A percentile compares a stretch with the other conserved stretches of the same genome.
Evolutionary conservation across 2,797 vertebrate genomes (phyloP).

Genomic region (Characodon lateralis): DNA sequence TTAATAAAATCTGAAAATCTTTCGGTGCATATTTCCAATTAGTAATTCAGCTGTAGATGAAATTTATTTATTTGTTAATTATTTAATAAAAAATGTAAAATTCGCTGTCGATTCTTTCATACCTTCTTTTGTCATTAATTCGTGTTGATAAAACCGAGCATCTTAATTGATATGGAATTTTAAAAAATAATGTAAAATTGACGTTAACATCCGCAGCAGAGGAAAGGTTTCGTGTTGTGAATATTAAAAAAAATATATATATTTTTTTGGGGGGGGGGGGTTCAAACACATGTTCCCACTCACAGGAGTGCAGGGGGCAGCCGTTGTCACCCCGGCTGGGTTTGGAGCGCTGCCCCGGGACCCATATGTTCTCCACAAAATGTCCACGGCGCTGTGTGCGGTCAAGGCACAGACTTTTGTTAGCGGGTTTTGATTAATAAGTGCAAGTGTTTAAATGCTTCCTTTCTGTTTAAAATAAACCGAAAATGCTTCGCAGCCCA

Average conservation of each 20-base stretch:
- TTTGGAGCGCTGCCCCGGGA: constrained; percentile 77
- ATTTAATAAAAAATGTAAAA: background rate
- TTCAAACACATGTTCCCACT: constrained; percentile 13
- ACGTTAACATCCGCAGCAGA: background rate
- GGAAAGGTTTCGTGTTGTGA: background rate
- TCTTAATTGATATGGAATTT: background rate
- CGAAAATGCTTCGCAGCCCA: background rate
- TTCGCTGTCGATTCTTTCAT: background rate
- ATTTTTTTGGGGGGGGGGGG: background rate
- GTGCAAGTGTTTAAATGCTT: background rate
- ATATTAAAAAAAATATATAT: background rate
- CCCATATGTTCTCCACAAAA: constrained; percentile 79
- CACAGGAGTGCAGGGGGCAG: constrained; percentile 51
- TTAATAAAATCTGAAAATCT: background rate
- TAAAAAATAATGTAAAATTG: background rate
- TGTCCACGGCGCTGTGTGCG: constrained; percentile 67
- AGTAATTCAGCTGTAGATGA: background rate
- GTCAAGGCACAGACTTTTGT: constrained; percentile 38
- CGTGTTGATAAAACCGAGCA: background rate
- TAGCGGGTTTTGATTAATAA: constrained; percentile 11
- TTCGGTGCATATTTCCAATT: background rate
- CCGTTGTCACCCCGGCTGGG: constrained; percentile 67
- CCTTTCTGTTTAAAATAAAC: background rate
- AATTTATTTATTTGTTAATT: background rate
- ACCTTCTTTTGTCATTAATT: background rate